Conservation (phyloP, 2,888 invertebrate species). For the Calameuta idolon region DNA sequence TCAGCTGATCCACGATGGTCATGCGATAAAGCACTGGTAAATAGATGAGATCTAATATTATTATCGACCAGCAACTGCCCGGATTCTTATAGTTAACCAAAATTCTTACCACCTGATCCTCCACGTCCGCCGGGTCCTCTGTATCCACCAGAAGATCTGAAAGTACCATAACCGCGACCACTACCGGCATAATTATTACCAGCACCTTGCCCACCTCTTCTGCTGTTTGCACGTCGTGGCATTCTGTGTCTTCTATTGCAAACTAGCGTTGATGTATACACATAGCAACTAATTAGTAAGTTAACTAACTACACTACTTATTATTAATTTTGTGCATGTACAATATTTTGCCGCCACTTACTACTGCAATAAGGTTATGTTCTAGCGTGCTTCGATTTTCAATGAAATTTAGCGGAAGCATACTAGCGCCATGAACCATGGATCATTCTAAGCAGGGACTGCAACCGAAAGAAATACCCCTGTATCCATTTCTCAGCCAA, state of each 20-base stretch:
- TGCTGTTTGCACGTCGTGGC: neutral
- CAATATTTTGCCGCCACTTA: neutral
- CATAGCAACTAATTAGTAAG: neutral
- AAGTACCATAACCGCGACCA: neutral
- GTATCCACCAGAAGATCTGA: neutral
- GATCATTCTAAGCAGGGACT: too few relatives aligned
- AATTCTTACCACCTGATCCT: neutral
- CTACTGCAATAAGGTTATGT: neutral
- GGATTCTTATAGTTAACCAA: neutral
- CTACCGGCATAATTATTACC: neutral
- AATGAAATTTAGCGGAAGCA: neutral
- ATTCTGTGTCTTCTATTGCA: neutral
- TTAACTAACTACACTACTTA: neutral
- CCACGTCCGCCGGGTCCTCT: neutral
- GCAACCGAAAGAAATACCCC: too few relatives aligned
- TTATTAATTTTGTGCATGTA: neutral
- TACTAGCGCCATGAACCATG: too few relatives aligned
- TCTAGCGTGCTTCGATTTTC: neutral
- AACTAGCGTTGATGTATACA: neutral
- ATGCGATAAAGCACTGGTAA: neutral
- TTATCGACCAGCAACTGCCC: neutral
- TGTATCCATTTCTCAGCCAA: too few relatives aligned
- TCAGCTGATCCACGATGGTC: neutral
- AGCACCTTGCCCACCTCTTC: neutral
- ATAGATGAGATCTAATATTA: neutral